Conservation (phyloP, 2,888 invertebrate species). For the Neuroscelio doddi region DNA sequence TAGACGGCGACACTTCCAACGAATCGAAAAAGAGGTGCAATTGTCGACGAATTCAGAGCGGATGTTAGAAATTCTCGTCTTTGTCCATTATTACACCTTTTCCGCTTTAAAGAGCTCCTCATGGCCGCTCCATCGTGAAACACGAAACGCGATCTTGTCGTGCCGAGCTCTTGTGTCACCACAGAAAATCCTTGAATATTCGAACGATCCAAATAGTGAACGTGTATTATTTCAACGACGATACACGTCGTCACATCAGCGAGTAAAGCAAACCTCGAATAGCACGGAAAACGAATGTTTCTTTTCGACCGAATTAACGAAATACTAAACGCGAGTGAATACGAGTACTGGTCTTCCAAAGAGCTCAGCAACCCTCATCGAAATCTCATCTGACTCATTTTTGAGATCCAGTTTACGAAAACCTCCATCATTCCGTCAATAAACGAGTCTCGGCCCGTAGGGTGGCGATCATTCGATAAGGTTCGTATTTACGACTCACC, state of each 20-base stretch:
- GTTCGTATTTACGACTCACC: conserved; percentile 48
- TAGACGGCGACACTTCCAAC: not conserved
- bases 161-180: conserved; percentile 9
- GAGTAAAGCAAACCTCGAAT: conserved; percentile 11
- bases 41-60: conserved; percentile 3
- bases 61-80: conserved; percentile 20
- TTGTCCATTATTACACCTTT: conserved; percentile 17
- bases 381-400: conserved; percentile 68
- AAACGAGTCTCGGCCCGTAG: conserved; percentile 85
- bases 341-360: conserved; percentile 37
- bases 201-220: conserved; percentile 15
- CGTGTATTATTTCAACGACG: conserved; percentile 11
- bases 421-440: conserved; percentile 87
- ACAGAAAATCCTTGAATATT: conserved; percentile 13
- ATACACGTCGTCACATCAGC: conserved; percentile 10
- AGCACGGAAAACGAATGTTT: conserved; percentile 61
- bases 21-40: not conserved
- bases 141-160: conserved; percentile 9
- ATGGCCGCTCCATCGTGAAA: conserved; percentile 43
- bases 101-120: conserved; percentile 24
- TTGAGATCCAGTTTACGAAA: conserved; percentile 73
- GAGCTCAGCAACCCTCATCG: conserved; percentile 20
- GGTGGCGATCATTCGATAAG: conserved; percentile 77
- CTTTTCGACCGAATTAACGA: conserved; percentile 49
- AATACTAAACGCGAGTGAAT: conserved; percentile 55